A percentile compares a stretch with the other conserved stretches of the same genome.
These are phyloP conservation scores for Dicaeum eximium DNA, from an alignment of 2,113 vertebrate genomes.

Conservation along the genomic window DNA sequence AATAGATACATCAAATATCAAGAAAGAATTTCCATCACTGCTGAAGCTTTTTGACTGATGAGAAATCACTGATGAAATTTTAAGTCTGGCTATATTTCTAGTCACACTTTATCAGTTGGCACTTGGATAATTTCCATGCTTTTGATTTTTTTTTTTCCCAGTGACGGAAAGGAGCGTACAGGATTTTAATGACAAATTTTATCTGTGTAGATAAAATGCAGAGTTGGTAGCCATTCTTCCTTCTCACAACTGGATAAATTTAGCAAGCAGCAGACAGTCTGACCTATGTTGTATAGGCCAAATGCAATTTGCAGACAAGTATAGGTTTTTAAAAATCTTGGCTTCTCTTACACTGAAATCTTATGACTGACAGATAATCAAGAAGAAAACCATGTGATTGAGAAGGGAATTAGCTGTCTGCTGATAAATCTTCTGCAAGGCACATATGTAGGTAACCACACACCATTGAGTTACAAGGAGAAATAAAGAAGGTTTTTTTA, in stretches of 20 bases:
- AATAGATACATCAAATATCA: not conserved
- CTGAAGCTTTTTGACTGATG: not conserved
- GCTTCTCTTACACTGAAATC: constrained; percentile 12
- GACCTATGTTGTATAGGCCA: constrained; percentile 16
- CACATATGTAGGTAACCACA: not conserved
- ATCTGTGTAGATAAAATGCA: constrained; percentile 36
- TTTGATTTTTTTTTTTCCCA: not conserved
- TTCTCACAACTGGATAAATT: constrained; percentile 26
- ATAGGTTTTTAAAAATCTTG: constrained; percentile 15
- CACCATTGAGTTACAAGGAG: not conserved
- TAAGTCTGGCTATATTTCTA: not conserved
- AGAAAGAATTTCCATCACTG: not conserved
- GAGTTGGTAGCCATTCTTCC: not conserved
- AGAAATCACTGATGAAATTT: not conserved
- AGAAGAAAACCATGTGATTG: not conserved
- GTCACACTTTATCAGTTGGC: not conserved
- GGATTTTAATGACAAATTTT: constrained; percentile 13
- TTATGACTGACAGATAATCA: constrained; percentile 28
- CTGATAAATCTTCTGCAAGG: not conserved
- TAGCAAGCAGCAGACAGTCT: constrained; percentile 9
- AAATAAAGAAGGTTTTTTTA: not conserved
- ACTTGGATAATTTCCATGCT: not conserved
- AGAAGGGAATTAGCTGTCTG: not conserved
- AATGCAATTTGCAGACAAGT: constrained; percentile 2
- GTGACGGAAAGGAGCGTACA: not conserved